phyloP scores from a whole-genome alignment of 2,888 invertebrate species.

The Panorpa germanica region DNA sequence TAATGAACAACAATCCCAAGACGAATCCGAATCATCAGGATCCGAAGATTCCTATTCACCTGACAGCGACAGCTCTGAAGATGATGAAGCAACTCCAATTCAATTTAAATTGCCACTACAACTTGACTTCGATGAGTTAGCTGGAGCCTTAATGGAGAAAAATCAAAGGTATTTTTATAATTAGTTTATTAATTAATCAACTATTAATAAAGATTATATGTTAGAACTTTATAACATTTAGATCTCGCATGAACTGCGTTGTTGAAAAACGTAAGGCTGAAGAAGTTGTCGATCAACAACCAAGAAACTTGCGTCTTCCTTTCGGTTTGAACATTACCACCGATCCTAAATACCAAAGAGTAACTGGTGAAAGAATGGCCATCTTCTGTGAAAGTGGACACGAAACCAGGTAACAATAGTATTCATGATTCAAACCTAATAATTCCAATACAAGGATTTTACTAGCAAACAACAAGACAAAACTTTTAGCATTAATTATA shows the following conservation, averaged over 20 bases:
- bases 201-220: background rate
- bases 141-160: constrained; percentile 51
- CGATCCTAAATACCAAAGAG: constrained; percentile 48
- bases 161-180: constrained; percentile 35
- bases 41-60: constrained; percentile 28
- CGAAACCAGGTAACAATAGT: constrained; percentile 7
- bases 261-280: constrained; percentile 73
- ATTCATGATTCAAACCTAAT: background rate
- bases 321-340: constrained; percentile 49
- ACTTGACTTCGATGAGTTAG: constrained; percentile 66
- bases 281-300: constrained; percentile 60
- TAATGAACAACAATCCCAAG: constrained; percentile 14
- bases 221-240: constrained; percentile 15
- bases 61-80: constrained; percentile 35
- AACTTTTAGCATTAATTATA: no score
- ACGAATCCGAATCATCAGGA: constrained; percentile 14
- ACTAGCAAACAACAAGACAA: no score
- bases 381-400: constrained; percentile 72
- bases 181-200: background rate
- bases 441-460: constrained; percentile 5
- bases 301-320: constrained; percentile 40
- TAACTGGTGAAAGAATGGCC: constrained; percentile 71
- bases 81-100: constrained; percentile 32
- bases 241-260: constrained; percentile 77
- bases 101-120: constrained; percentile 60